A percentile compares a stretch with the other conserved stretches of the same genome.
Evolutionary conservation across 2,888 invertebrate species (phyloP).

Genomic region (Pocota personata): DNA sequence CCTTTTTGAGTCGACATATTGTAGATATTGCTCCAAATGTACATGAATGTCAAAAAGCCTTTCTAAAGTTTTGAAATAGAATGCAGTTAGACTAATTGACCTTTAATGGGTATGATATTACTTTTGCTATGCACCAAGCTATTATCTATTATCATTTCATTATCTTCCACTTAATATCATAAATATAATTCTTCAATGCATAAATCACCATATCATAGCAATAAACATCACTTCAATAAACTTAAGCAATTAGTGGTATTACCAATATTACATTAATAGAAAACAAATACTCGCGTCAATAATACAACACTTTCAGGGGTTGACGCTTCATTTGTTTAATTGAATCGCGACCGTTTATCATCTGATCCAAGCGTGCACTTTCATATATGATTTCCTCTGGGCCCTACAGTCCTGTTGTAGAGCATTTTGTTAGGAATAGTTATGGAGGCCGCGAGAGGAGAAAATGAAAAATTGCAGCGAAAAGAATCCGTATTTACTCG

Average conservation of each 20-base stretch:
- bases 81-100: too few relatives aligned
- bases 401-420: not conserved
- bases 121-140: too few relatives aligned
- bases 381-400: conserved; percentile 33
- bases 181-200: not conserved
- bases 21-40: too few relatives aligned
- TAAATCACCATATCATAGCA: not conserved
- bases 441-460: not conserved
- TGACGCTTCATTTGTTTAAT: conserved; percentile 50
- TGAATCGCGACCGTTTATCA: conserved; percentile 52
- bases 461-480: conserved; percentile 50
- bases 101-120: too few relatives aligned
- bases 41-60: too few relatives aligned
- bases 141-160: too few relatives aligned
- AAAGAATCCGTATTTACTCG: conserved; percentile 29
- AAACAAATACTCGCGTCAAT: conserved; percentile 19
- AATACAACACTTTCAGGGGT: conserved; percentile 16
- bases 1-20: too few relatives aligned
- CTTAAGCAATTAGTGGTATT: not conserved
- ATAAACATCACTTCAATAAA: not conserved
- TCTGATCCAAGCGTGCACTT: conserved; percentile 40
- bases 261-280: conserved; percentile 7
- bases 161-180: not conserved
- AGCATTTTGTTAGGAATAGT: not conserved
- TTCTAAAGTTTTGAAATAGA: too few relatives aligned